A percentile compares a stretch with the other conserved stretches of the same genome.
phyloP scores from a whole-genome alignment of 2,113 vertebrate species.

The Cyanoramphus novaezelandiae region DNA sequence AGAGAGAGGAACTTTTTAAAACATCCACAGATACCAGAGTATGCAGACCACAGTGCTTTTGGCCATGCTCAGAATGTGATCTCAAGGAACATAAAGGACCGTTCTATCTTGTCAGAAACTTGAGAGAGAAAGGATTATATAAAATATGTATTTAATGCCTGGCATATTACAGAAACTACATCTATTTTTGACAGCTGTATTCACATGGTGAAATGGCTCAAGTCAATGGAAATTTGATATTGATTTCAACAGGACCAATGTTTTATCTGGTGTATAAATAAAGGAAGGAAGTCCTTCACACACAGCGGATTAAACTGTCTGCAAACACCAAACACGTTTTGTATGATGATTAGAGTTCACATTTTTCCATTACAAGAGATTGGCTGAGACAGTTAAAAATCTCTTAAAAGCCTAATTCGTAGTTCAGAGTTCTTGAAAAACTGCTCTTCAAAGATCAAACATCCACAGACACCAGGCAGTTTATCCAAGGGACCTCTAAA shows the following conservation, averaged over 20 bases:
- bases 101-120: background rate
- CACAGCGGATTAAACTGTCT: background rate
- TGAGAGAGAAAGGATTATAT: background rate
- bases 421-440: slow-evolving; percentile 4
- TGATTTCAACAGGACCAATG: background rate
- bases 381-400: slow-evolving; percentile 7
- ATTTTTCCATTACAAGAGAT: background rate
- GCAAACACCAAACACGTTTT: background rate
- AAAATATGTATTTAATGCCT: background rate
- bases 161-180: background rate
- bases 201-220: background rate
- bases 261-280: background rate
- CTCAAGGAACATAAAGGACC: background rate
- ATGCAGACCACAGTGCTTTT: background rate
- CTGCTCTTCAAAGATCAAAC: background rate
- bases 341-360: background rate
- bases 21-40: background rate
- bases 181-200: background rate
- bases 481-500: slow-evolving; percentile 9
- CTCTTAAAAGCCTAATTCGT: background rate
- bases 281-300: background rate
- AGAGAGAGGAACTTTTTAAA: background rate
- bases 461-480: background rate
- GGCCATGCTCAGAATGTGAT: background rate
- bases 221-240: background rate